Evolutionary conservation across 2,888 invertebrate genomes (phyloP).

Genomic region (Marronus borbonicus): DNA sequence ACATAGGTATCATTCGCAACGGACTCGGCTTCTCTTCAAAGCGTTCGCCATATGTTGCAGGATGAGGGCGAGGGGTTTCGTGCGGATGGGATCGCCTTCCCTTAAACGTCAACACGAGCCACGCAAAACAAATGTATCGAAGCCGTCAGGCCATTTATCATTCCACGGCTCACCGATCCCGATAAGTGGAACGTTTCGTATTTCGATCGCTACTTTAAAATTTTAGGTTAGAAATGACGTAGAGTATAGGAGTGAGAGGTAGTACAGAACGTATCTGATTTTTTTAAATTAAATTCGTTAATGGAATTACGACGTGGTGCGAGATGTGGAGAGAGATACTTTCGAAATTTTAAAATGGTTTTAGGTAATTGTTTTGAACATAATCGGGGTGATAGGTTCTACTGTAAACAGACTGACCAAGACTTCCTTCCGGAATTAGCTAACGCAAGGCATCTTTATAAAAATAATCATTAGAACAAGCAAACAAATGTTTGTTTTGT

Average conservation of each 20-base stretch:
- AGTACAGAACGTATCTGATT: not conserved
- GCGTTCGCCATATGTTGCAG: constrained; percentile 40
- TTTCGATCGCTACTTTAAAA: not conserved
- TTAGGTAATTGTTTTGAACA: constrained; percentile 17
- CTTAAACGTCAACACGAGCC: constrained; percentile 45
- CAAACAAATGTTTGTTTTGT: too few relatives aligned
- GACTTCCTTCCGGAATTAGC: not conserved
- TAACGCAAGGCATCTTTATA: not conserved
- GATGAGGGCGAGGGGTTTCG: constrained; percentile 1
- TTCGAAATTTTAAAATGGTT: constrained; percentile 1
- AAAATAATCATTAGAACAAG: not conserved
- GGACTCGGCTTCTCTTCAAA: constrained; percentile 15
- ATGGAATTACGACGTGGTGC: not conserved
- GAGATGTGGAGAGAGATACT: not conserved
- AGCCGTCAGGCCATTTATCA: constrained; percentile 22
- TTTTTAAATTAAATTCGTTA: constrained; percentile 15
- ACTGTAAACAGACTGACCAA: not conserved
- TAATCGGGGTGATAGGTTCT: not conserved
- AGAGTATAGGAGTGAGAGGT: not conserved
- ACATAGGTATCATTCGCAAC: constrained; percentile 37
- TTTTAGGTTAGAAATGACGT: too few relatives aligned
- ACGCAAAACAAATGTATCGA: constrained; percentile 24
- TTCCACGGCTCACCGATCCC: constrained; percentile 11
- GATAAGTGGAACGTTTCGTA: not conserved
- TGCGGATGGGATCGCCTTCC: not conserved